Evolutionary conservation across 2,797 vertebrate genomes (phyloP), one percentile per base, ranked within the genome.

Genomic region (Dromococcyx pavoninus): DNA sequence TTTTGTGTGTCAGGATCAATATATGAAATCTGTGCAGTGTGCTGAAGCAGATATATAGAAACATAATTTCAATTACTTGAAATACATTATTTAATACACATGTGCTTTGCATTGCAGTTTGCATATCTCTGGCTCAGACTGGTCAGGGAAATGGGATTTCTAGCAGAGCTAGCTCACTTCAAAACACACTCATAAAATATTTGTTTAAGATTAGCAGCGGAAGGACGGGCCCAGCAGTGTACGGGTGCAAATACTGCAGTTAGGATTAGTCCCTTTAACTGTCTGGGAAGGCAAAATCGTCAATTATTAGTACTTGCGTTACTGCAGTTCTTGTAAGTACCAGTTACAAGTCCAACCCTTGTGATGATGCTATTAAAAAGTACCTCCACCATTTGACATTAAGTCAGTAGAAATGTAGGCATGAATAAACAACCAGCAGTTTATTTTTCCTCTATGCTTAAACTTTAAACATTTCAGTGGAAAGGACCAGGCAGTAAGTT

Each of bases 41-140:
- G 73, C 89, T 92, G 80, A 73, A 85, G 86, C 80, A 92, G 80
- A 90, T 79, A 88, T 27, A 73, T 22, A 91, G 83, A 90, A 91
- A 87, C 64, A 62, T 71, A 50, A 92, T 87, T 90, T 90, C 86
- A 90, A 61, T 93, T 93, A 90, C 67, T 82, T 57, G 50, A 79
- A 90, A 96, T 90, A 50, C 25, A 82, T 91, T 94, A 93, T 93
- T 95, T 94, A 96, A 94, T 76, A 85, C 64, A 85, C 43, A 67
- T 35, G 79, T 90, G 88, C 64, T 90, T 84, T 73, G 70, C 48
- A 73, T 58, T 41, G 30, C 3, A 11, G 66, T 84, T 84, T 84
- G 79, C 76, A 24, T 73, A 6, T 57, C 78, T 96, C 70, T 0
- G 0, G 28, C 56, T 88, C 74, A 88, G 48, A 54, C 53, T 73